Evolutionary conservation across 1,140 invertebrate genomes (phyloP).

Genomic region (Drosophila albomicans): DNA sequence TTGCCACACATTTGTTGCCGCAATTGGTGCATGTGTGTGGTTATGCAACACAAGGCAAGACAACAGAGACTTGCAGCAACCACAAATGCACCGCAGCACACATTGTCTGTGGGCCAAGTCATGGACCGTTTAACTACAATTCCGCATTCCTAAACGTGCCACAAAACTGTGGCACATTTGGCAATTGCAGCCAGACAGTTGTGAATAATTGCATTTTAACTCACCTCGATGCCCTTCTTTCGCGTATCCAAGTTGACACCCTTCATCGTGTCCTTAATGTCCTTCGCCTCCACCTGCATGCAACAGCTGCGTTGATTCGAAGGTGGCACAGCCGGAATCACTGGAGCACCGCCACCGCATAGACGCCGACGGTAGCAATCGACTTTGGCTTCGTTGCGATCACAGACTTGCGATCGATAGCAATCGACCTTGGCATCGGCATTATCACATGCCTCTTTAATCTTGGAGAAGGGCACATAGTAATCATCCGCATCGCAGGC

Average conservation of each 20-base stretch:
- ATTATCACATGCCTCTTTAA: conserved; percentile 65
- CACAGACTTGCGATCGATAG: conserved; percentile 62
- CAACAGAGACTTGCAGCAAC: conserved; percentile 45
- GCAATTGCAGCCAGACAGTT: not conserved
- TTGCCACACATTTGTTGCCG: conserved; percentile 59
- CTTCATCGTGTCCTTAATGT: conserved; percentile 74
- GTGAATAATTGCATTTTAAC: not conserved
- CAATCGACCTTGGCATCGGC: conserved; percentile 67
- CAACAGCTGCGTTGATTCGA: conserved; percentile 63
- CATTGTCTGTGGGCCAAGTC: conserved; percentile 45
- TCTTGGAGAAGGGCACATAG: conserved; percentile 77
- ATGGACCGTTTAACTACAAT: conserved; percentile 39
- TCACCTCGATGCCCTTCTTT: conserved; percentile 81
- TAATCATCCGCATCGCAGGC: conserved; percentile 67
- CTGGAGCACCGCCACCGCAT: conserved; percentile 39
- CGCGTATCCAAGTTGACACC: conserved; percentile 74
- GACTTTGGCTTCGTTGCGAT: conserved; percentile 58
- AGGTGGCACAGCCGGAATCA: conserved; percentile 36
- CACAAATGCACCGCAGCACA: conserved; percentile 15
- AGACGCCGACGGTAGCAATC: conserved; percentile 71
- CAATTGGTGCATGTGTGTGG: conserved; percentile 20
- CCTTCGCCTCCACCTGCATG: conserved; percentile 72
- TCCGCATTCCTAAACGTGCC: conserved; percentile 59
- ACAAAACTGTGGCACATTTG: conserved; percentile 10
- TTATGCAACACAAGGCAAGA: conserved; percentile 52